phyloP scores from a whole-genome alignment of 2,888 invertebrate genomes.

The Gari tellinella region DNA sequence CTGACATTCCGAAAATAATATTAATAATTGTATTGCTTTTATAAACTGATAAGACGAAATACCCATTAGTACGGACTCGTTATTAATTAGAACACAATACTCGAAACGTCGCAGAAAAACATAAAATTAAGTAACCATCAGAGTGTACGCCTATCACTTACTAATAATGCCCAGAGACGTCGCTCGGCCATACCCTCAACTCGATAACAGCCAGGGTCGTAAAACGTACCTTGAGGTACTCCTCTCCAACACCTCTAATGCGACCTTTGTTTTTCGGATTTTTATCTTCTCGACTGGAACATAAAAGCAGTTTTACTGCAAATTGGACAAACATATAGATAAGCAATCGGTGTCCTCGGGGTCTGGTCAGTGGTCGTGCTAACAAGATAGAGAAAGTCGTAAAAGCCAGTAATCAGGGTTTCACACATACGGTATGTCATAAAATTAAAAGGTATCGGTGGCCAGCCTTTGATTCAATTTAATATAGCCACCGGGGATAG shows the following conservation, averaged over 20 bases:
- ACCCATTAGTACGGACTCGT: too few relatives aligned
- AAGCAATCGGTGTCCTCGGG: slow-evolving; percentile 9
- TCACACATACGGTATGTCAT: slow-evolving; percentile 32
- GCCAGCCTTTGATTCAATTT: slow-evolving; percentile 24
- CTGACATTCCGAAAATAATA: too few relatives aligned
- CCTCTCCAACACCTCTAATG: not conserved
- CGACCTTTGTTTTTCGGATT: slow-evolving; percentile 5
- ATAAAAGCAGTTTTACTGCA: slow-evolving; percentile 37
- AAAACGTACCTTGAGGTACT: too few relatives aligned
- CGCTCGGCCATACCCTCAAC: too few relatives aligned
- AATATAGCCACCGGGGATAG: slow-evolving; percentile 22
- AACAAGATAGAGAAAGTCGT: slow-evolving; percentile 21
- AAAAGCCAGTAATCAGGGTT: slow-evolving; percentile 35
- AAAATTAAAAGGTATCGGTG: slow-evolving; percentile 45
- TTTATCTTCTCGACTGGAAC: slow-evolving; percentile 12
- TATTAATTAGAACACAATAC: too few relatives aligned
- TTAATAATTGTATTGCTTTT: too few relatives aligned
- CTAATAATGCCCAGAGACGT: too few relatives aligned
- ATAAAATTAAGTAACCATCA: too few relatives aligned
- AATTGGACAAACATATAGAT: slow-evolving; percentile 37
- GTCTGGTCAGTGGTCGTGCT: slow-evolving; percentile 23
- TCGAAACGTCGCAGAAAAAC: too few relatives aligned
- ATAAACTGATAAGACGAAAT: too few relatives aligned
- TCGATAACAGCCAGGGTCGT: too few relatives aligned
- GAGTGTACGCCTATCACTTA: too few relatives aligned